These are phyloP conservation scores for Pagrus major DNA, from an alignment of 2,113 vertebrate species.

Conservation along the genomic window DNA sequence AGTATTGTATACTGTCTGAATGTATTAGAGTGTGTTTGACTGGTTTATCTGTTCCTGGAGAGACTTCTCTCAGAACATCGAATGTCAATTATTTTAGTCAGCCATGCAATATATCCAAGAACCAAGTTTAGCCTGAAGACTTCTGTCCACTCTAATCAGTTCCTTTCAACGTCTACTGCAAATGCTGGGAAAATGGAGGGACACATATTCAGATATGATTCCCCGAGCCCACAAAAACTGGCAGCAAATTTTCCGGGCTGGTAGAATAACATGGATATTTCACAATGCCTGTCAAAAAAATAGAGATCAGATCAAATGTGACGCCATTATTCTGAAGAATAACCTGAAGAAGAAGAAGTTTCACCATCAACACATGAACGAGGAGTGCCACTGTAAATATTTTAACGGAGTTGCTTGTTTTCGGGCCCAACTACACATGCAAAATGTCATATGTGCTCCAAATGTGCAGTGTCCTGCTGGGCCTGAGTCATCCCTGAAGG, in stretches of 20 bases:
- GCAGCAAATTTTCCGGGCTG: slow-evolving; percentile 69
- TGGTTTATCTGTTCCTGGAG: slow-evolving; percentile 9
- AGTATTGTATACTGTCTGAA: slow-evolving; percentile 6
- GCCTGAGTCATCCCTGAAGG: slow-evolving; percentile 84
- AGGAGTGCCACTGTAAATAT: slow-evolving; percentile 64
- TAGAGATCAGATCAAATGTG: slow-evolving; percentile 75
- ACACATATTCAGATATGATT: slow-evolving; percentile 60
- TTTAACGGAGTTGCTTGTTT: slow-evolving; percentile 59
- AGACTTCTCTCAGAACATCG: neutral
- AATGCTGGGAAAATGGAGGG: slow-evolving; percentile 58
- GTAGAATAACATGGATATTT: slow-evolving; percentile 84
- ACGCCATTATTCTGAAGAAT: slow-evolving; percentile 71
- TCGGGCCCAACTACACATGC: slow-evolving; percentile 67
- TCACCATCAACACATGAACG: slow-evolving; percentile 74
- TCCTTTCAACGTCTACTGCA: slow-evolving; percentile 18
- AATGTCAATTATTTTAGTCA: neutral
- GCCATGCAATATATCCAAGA: neutral
- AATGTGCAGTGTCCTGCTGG: slow-evolving; percentile 58
- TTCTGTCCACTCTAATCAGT: neutral
- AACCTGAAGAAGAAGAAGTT: slow-evolving; percentile 73
- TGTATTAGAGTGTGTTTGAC: neutral
- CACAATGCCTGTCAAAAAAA: slow-evolving; percentile 78
- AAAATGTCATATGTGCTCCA: slow-evolving; percentile 59
- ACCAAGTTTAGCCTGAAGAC: neutral
- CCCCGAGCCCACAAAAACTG: slow-evolving; percentile 69